These are phyloP conservation scores for Zoanthus sansibaricus DNA, from an alignment of 92 coral and sea anemone genomes.

Conservation along the genomic window DNA sequence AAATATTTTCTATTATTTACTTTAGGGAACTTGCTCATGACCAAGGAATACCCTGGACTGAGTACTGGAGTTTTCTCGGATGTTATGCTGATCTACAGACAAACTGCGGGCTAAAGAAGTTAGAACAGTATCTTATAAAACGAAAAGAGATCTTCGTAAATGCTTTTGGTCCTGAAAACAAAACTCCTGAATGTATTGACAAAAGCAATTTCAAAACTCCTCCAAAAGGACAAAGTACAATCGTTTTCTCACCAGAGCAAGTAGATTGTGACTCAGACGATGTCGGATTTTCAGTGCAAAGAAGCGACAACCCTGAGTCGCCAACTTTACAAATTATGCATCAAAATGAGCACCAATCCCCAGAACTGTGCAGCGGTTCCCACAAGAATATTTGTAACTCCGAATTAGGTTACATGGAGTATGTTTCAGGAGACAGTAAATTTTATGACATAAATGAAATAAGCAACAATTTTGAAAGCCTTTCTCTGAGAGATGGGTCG, in stretches of 20 bases:
- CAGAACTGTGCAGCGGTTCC: neutral
- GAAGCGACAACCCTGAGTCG: conserved; percentile 6
- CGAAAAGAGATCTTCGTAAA: conserved; percentile 38
- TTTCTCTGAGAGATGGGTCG: neutral
- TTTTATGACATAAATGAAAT: neutral
- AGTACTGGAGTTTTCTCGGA: conserved; percentile 93
- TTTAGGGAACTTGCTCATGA: conserved; percentile 85
- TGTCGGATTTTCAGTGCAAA: neutral
- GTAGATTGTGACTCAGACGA: neutral
- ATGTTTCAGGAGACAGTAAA: no score
- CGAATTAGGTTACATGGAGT: neutral
- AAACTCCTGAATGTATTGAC: neutral
- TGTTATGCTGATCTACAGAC: conserved; percentile 82
- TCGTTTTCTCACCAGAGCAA: conserved; percentile 27
- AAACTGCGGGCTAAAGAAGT: conserved; percentile 71
- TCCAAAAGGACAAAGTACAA: conserved; percentile 48
- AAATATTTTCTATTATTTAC: conserved; percentile 10
- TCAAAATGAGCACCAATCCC: neutral
- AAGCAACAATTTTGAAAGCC: neutral
- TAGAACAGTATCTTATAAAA: conserved; percentile 77
- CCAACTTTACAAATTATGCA: conserved; percentile 18
- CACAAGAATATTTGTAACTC: neutral
- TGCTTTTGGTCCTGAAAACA: neutral
- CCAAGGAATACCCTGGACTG: conserved; percentile 81
- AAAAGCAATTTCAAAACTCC: conserved; percentile 46